These are phyloP conservation scores for Aphelenchoides avenae DNA, from an alignment of 1,140 invertebrate genomes.

Conservation along the genomic window DNA sequence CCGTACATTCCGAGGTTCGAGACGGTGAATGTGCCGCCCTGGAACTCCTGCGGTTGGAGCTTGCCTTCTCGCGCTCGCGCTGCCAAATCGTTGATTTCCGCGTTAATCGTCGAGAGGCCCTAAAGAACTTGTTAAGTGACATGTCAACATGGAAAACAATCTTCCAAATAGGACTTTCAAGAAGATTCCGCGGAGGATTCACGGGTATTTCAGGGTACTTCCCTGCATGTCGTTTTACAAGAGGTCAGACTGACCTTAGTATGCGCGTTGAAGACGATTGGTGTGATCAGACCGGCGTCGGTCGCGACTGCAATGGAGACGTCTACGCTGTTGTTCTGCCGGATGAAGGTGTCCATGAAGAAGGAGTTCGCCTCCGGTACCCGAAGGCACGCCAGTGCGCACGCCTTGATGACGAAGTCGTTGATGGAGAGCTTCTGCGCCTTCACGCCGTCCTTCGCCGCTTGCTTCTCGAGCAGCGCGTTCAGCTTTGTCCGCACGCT, in stretches of 20 bases:
- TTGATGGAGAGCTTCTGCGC: slow-evolving; percentile 81
- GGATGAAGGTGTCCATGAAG: slow-evolving; percentile 89
- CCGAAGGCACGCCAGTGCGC: slow-evolving; percentile 81
- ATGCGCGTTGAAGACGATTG: slow-evolving; percentile 90
- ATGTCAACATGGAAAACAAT: slow-evolving; percentile 2
- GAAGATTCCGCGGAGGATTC: too few relatives aligned
- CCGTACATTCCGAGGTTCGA: slow-evolving; percentile 99
- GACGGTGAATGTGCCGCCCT: slow-evolving; percentile 76
- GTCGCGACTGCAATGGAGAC: slow-evolving; percentile 94
- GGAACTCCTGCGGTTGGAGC: slow-evolving; percentile 91
- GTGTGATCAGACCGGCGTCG: slow-evolving; percentile 88
- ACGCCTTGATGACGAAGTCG: slow-evolving; percentile 93
- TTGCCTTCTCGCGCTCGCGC: slow-evolving; percentile 85
- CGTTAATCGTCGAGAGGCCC: slow-evolving; percentile 81
- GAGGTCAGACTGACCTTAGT: slow-evolving; percentile 65
- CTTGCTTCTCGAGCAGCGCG: slow-evolving; percentile 71
- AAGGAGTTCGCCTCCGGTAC: slow-evolving; percentile 91
- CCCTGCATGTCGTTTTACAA: too few relatives aligned
- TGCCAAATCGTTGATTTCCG: slow-evolving; percentile 77
- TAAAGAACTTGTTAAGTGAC: slow-evolving; percentile 41
- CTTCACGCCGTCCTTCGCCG: slow-evolving; percentile 28
- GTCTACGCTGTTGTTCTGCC: slow-evolving; percentile 89
- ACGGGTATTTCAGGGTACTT: too few relatives aligned
- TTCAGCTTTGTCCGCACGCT: slow-evolving; percentile 72
- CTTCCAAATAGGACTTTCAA: neutral